phyloP scores from a whole-genome alignment of 2,113 vertebrate species.

The Polypterus bichir region DNA sequence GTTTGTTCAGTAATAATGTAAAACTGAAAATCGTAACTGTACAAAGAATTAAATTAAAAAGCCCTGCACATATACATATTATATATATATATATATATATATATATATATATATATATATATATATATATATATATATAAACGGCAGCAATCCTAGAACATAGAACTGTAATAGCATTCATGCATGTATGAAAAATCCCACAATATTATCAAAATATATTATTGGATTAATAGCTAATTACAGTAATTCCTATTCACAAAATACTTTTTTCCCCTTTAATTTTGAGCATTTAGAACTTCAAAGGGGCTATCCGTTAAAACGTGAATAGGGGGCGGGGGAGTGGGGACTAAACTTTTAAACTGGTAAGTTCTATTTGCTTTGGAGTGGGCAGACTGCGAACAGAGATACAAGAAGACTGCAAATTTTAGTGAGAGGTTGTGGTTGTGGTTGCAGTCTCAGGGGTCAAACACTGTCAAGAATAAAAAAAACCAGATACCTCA shows the following conservation, averaged over 20 bases:
- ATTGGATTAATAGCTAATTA: too few relatives aligned
- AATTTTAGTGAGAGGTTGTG: background rate
- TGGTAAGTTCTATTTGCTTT: too few relatives aligned
- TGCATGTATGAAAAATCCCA: background rate
- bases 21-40: too few relatives aligned
- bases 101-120: background rate
- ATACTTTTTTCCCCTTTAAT: too few relatives aligned
- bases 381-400: background rate
- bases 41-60: slow-evolving; percentile 8
- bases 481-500: background rate
- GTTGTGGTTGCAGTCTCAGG: background rate
- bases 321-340: too few relatives aligned
- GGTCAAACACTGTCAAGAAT: background rate
- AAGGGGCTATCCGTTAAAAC: too few relatives aligned
- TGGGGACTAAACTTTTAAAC: too few relatives aligned
- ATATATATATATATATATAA: background rate
- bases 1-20: too few relatives aligned
- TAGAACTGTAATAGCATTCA: background rate
- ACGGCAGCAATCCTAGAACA: background rate
- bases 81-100: background rate
- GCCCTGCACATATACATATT: slow-evolving; percentile 23
- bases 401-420: background rate
- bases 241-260: too few relatives aligned
- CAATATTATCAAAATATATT: too few relatives aligned
- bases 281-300: too few relatives aligned